A percentile compares a stretch with the other conserved stretches of the same genome.
Evolutionary conservation across 2,797 vertebrate genomes (phyloP).

Genomic region (Cyclura pinguis): DNA sequence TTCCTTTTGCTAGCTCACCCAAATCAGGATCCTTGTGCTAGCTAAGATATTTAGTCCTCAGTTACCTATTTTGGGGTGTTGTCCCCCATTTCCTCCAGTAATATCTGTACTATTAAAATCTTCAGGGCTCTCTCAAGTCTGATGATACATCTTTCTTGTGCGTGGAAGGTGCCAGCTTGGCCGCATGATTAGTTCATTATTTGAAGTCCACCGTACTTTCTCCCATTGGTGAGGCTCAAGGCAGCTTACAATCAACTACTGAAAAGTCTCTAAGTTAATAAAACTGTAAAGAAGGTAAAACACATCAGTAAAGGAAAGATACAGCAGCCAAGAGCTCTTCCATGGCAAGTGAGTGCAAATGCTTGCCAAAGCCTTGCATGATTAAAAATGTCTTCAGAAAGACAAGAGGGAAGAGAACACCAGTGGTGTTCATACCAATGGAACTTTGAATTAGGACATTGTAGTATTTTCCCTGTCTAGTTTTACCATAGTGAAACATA

Average conservation of each 20-base stretch:
- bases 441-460: not conserved
- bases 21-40: not conserved
- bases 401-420: no score
- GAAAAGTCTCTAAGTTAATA: no score
- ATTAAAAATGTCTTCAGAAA: no score
- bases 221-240: no score
- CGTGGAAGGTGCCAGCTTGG: not conserved
- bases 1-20: not conserved
- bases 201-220: no score
- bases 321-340: no score
- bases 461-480: not conserved
- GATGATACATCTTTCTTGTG: not conserved
- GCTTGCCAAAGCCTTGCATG: no score
- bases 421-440: not conserved
- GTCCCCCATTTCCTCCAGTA: not conserved
- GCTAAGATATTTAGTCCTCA: not conserved
- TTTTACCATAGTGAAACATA: not conserved
- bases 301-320: no score
- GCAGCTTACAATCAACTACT: no score
- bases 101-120: not conserved
- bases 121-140: not conserved
- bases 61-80: not conserved
- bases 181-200: not conserved
- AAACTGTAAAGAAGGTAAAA: no score
- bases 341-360: no score